phyloP scores from a whole-genome alignment of 2,797 vertebrate species.

The Hypotaenidia okinawae region DNA sequence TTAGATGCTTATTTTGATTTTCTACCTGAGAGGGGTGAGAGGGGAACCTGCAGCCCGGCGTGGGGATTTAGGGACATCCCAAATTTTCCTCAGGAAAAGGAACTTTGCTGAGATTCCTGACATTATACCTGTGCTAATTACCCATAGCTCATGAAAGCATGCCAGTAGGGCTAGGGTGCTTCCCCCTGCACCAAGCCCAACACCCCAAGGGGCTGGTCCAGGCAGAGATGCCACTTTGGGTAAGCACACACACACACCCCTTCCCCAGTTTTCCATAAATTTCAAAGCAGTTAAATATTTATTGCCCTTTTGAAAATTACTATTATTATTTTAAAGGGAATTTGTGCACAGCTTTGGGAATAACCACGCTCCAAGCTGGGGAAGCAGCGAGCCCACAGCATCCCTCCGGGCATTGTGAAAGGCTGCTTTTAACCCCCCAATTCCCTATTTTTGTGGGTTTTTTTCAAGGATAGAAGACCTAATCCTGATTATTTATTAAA shows the following conservation, averaged over 20 bases:
- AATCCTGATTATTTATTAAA: not conserved
- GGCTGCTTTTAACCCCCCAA: fast-evolving
- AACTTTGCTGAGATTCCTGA: not conserved
- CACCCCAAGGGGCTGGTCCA: not conserved
- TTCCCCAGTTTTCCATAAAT: fast-evolving
- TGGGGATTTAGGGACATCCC: not conserved
- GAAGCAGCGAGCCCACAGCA: fast-evolving
- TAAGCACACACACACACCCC: too few species aligned
- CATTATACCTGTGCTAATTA: too few species aligned
- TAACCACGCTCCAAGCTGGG: fast-evolving
- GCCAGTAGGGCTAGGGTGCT: fast-evolving
- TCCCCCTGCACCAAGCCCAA: not conserved
- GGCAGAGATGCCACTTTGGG: too few species aligned
- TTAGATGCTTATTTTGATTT: not conserved
- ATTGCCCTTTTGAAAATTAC: not conserved
- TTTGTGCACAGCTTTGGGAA: fast-evolving
- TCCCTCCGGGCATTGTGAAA: fast-evolving
- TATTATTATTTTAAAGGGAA: too few species aligned
- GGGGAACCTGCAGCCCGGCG: too few species aligned
- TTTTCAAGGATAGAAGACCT: not conserved
- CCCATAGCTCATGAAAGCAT: fast-evolving
- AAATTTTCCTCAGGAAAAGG: not conserved
- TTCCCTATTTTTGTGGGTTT: too few species aligned
- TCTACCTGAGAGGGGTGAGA: fast-evolving
- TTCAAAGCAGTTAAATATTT: fast-evolving